A percentile compares a stretch with the other conserved stretches of the same genome.
Evolutionary conservation across 1,140 invertebrate genomes (phyloP).

Genomic region (Brachionus angularis): DNA sequence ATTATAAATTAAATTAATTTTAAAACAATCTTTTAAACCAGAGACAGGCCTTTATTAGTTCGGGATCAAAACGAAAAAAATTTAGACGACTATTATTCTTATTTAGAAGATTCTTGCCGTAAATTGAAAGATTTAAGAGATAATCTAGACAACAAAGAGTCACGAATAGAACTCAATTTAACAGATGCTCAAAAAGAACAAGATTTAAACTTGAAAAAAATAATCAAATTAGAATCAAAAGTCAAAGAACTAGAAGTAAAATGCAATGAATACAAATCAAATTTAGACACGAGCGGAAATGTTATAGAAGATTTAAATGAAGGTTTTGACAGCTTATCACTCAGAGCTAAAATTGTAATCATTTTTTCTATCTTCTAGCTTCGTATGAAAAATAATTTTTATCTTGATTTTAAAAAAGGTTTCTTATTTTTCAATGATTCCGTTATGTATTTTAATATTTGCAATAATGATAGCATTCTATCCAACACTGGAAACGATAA

Average conservation of each 20-base stretch:
- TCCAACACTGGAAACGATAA: conserved; percentile 31
- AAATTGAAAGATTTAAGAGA: conserved; percentile 14
- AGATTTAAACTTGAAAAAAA: too few relatives aligned
- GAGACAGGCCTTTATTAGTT: neutral
- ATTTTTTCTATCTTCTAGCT: too few relatives aligned
- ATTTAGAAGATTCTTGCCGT: neutral
- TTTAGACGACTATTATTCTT: neutral
- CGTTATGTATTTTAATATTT: conserved; percentile 21
- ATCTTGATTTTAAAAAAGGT: conserved; percentile 13
- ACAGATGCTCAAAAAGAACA: neutral
- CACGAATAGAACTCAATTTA: neutral
- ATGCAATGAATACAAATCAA: conserved; percentile 23
- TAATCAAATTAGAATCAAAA: neutral
- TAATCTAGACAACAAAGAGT: neutral
- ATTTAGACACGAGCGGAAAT: conserved; percentile 12
- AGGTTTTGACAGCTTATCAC: conserved; percentile 13
- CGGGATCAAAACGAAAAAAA: neutral
- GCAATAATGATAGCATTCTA: conserved; percentile 36
- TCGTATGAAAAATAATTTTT: conserved; percentile 9
- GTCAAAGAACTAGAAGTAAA: neutral
- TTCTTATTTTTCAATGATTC: conserved; percentile 40
- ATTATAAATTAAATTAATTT: neutral
- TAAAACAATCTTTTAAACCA: neutral
- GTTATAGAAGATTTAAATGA: conserved; percentile 28
- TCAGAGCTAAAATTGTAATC: conserved; percentile 40